Conservation (phyloP, 2,888 invertebrate species). For the Orthosia gothica region DNA sequence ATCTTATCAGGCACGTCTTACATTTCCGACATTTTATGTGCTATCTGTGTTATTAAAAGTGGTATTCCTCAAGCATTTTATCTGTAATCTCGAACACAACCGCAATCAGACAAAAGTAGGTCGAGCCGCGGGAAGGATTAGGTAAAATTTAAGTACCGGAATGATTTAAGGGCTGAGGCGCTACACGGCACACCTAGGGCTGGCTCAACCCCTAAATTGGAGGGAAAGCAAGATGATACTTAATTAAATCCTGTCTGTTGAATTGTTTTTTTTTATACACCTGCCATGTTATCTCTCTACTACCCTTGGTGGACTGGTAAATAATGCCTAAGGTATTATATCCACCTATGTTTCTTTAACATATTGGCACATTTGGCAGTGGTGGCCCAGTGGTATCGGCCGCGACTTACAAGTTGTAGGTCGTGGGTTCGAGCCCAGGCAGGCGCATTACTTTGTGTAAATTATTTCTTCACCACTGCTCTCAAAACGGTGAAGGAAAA, state of each 20-base stretch:
- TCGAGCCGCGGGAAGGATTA: slow-evolving; percentile 77
- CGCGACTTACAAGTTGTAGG: too few species aligned
- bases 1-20: slow-evolving; percentile 48
- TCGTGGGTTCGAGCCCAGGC: too few species aligned
- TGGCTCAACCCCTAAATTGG: slow-evolving; percentile 28
- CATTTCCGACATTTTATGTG: slow-evolving; percentile 57
- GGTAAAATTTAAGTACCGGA: slow-evolving; percentile 81
- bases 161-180: slow-evolving; percentile 72
- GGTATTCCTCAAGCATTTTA: slow-evolving; percentile 74
- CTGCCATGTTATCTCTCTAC: too few species aligned
- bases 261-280: too few species aligned
- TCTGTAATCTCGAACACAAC: slow-evolving; percentile 77
- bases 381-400: too few species aligned
- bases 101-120: slow-evolving; percentile 78
- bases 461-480: too few species aligned
- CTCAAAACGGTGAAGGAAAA: too few species aligned
- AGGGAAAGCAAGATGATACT: neutral
- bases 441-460: too few species aligned
- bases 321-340: too few species aligned
- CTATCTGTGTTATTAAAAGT: slow-evolving; percentile 59
- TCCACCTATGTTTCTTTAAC: too few species aligned
- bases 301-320: too few species aligned
- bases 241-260: neutral
- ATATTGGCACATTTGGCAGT: too few species aligned
- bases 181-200: slow-evolving; percentile 58